Percentiles rank a stretch among this genome's conserved stretches.
Evolutionary conservation across 2,888 invertebrate genomes (phyloP).

Genomic region (Linnaemya tessellans): DNA sequence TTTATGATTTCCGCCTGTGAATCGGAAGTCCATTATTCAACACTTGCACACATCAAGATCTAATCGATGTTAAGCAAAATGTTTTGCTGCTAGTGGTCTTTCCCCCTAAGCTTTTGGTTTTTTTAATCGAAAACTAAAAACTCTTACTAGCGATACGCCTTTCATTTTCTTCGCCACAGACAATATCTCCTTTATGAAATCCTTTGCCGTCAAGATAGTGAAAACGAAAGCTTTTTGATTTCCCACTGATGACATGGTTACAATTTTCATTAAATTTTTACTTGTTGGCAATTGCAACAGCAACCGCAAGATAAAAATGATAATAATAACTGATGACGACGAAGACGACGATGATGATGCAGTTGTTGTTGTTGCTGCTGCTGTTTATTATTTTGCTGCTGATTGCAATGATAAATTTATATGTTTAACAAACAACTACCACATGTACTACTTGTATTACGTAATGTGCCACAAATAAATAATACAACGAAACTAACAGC

Average conservation of each 20-base stretch:
- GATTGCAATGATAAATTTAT: constrained; percentile 60
- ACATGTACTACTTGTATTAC: constrained; percentile 65
- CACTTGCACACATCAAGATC: too few relatives aligned
- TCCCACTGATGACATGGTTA: constrained; percentile 18
- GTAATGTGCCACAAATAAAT: constrained; percentile 48
- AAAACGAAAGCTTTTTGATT: constrained; percentile 62
- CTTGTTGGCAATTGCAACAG: constrained; percentile 25
- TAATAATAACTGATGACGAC: constrained; percentile 19
- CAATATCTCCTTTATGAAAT: neutral
- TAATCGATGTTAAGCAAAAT: neutral
- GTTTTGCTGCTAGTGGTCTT: neutral
- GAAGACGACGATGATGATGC: neutral
- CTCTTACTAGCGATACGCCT: neutral
- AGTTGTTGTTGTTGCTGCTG: constrained; percentile 3
- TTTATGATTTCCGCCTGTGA: too few relatives aligned
- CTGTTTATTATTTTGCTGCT: constrained; percentile 30
- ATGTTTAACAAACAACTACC: constrained; percentile 68
- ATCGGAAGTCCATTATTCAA: too few relatives aligned
- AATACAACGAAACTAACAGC: constrained; percentile 25
- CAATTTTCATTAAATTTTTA: constrained; percentile 46
- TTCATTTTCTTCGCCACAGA: constrained; percentile 17
- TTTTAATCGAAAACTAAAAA: neutral
- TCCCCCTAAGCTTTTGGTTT: neutral
- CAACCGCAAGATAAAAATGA: constrained; percentile 38
- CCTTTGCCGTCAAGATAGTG: constrained; percentile 30